Evolutionary conservation across 2,797 vertebrate species (phyloP), one percentile per base, ranked within the genome.

Genomic region (Lepilemur ruficaudatus): DNA sequence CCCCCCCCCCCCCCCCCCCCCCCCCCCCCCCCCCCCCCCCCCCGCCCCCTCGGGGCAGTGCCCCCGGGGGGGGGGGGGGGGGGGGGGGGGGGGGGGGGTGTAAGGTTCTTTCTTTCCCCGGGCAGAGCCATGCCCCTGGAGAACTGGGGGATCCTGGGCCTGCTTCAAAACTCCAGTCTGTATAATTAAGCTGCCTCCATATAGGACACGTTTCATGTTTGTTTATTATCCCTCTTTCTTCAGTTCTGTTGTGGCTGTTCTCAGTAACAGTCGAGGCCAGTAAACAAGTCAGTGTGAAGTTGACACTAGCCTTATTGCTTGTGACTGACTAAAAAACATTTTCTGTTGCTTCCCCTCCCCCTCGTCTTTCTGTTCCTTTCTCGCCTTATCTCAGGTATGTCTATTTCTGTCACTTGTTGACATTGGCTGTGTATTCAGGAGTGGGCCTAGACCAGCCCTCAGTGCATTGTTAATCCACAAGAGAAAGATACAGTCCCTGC

Each of bases 251-350:
- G 95, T 94, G 95, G 84, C 95, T 93, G 65, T 95, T 97, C 89
- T 97, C 97, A 92, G 86, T 88, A 96, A 96, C 81, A 91, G 86
- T 93, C 95, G 32, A 97, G 94, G 94, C 96, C 93, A 79, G 96
- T 96, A 97, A 98, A 98, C 96, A 98, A 83, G 92, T 96, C 97
- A 97, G 91, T 97, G 95, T 98, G 97, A 96, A 61, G 96, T 89
- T 90, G 92, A 93, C 79, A 8, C 73, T 76, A 88, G 41, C 91
- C 91, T 70, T 76, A 67, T 92, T 96, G 96, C 85, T 97, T 92
- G 3, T 94, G 86, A 97, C 89, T 22, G 82, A 85, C 55, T 89
- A 52, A 79, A 95, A 94, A 79, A 23, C 32, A 43, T 35, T 85
- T 43, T 86, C 81, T 84, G 11, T 38, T 85, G 32, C 61, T 73